Base-by-base conservation (phyloP, 2,888 invertebrate species). In the Cerastis leucographa region DNA sequence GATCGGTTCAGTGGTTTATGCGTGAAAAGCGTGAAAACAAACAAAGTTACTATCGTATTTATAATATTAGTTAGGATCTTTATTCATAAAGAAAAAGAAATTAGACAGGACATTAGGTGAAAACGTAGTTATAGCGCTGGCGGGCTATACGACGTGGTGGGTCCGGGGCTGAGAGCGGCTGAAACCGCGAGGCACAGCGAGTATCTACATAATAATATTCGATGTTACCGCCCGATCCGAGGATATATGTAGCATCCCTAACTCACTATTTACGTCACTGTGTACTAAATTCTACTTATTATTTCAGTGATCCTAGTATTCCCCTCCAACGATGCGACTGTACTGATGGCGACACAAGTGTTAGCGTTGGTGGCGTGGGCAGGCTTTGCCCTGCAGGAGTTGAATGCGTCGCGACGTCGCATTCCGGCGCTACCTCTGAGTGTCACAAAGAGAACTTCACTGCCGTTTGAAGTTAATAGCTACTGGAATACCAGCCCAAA, bases 401-500 rank as follows among this genome's bases (percentile, higher is more conserved):
- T 96, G 75, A 94, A 95, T 76, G 84, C 89, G 3, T 83, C 89
- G 0, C 88, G 95, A 0, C 92, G 90, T 1, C 91, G 94, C 7
- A 91, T 95, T 64, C 94, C 96, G 4, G 94, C 96, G 11, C 79
- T 96, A n/a, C 96, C 96, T 0, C 74, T 89, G 3, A 90, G 90
- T 73, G 94, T 96, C 3, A 92, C 91, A 0, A 84, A 92, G 35
- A 89, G 94, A 22, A 94, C 93, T 0, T 56, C 82, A 0, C 82
- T 96, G 65, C 96, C 96, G 0, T 96, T 95, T 71, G 80, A 74
- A 2, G 93, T 90, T 1, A 93, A 94, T 62, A 93, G 92, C 71
- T 96, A 96, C 80, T 96, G 96, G 96, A 93, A 89, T 22, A 93
- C 92, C 11, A 96, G 96, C 54, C 93, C 95, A 66, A 96, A 96